Percentiles rank a stretch among this genome's conserved stretches.
Evolutionary conservation across 1,140 invertebrate genomes (phyloP).

Genomic region (Thereuonema tuberculata): DNA sequence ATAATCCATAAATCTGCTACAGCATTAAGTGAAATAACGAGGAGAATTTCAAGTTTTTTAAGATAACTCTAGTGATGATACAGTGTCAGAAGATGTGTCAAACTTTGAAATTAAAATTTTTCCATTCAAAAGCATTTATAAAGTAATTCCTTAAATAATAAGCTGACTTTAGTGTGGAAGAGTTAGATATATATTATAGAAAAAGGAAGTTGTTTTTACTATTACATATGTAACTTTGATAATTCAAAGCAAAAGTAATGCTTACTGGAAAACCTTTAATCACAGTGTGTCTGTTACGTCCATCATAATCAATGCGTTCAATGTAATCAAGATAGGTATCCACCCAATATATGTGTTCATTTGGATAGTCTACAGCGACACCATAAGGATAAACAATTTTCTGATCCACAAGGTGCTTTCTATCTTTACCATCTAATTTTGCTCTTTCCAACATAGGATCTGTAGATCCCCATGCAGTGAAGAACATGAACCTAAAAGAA

Average conservation of each 20-base stretch:
- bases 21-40: too few relatives aligned
- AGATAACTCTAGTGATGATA: too few relatives aligned
- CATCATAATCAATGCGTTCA: constrained; percentile 54
- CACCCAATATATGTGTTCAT: constrained; percentile 58
- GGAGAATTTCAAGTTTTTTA: too few relatives aligned
- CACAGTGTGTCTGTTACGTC: constrained; percentile 46
- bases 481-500: constrained; percentile 49
- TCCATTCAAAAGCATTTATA: too few relatives aligned
- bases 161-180: too few relatives aligned
- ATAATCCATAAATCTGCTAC: too few relatives aligned
- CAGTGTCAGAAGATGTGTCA: too few relatives aligned
- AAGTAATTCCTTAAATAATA: too few relatives aligned
- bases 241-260: constrained; percentile 10
- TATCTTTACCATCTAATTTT: constrained; percentile 42
- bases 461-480: constrained; percentile 51
- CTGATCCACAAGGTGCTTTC: constrained; percentile 36
- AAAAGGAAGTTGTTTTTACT: too few relatives aligned
- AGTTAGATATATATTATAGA: too few relatives aligned
- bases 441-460: constrained; percentile 46
- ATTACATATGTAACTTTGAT: too few relatives aligned
- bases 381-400: constrained; percentile 60
- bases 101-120: too few relatives aligned
- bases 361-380: constrained; percentile 54
- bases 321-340: constrained; percentile 60
- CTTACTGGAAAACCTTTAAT: constrained; percentile 41